Evolutionary conservation across 2,888 invertebrate genomes (phyloP).

Genomic region (Rotaria sp.): DNA sequence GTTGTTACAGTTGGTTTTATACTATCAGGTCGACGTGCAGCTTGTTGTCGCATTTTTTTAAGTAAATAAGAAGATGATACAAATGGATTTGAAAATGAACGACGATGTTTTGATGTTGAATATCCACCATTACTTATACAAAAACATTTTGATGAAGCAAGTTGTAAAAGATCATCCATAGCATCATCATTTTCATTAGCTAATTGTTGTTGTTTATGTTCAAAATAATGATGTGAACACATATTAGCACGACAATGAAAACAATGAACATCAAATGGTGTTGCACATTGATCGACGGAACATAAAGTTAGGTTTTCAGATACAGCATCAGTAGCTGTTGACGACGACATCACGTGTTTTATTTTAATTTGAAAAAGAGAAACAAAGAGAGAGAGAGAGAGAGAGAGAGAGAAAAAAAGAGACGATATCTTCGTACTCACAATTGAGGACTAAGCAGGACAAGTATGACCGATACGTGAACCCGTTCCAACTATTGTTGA

Average conservation of each 20-base stretch:
- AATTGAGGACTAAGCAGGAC: not conserved
- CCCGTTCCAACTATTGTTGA: not conserved
- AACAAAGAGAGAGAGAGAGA: not conserved
- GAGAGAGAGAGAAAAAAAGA: not conserved
- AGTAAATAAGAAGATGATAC: not conserved
- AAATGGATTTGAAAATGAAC: not conserved
- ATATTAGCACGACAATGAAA: not conserved
- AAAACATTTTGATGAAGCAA: not conserved
- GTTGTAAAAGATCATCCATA: constrained; percentile 5
- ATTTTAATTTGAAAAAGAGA: too few relatives aligned
- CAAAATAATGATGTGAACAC: constrained; percentile 9
- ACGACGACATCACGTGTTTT: not conserved
- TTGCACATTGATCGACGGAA: not conserved
- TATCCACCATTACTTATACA: not conserved
- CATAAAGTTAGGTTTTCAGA: not conserved
- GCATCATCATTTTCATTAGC: not conserved
- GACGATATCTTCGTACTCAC: not conserved
- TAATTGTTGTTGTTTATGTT: constrained; percentile 4
- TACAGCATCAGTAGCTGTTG: not conserved
- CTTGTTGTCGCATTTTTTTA: not conserved
- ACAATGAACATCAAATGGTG: not conserved
- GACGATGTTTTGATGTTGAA: not conserved
- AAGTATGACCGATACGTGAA: not conserved
- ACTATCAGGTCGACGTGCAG: not conserved
- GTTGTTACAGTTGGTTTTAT: not conserved